Percentiles rank a stretch among this genome's conserved stretches.
Conservation (phyloP, 2,888 invertebrate genomes). For the Lampropteryx suffumata region DNA sequence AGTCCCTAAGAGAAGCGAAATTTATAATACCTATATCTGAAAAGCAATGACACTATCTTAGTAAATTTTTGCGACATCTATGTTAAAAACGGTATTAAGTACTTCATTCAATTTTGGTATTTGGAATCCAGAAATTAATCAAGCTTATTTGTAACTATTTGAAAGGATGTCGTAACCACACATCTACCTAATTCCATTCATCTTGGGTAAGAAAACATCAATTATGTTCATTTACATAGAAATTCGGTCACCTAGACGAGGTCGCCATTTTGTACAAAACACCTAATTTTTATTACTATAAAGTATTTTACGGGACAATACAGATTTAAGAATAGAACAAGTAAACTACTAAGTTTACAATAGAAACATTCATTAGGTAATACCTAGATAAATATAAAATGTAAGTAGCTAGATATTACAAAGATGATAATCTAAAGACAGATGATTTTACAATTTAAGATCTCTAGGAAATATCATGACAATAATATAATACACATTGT, state of each 20-base stretch:
- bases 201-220: slow-evolving; percentile 47
- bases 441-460: slow-evolving; percentile 54
- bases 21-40: slow-evolving; percentile 48
- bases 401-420: slow-evolving; percentile 71
- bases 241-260: slow-evolving; percentile 82
- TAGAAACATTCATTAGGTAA: slow-evolving; percentile 79
- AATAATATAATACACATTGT: slow-evolving; percentile 49
- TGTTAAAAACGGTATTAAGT: slow-evolving; percentile 42
- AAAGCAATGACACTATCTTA: slow-evolving; percentile 44
- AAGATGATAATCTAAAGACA: slow-evolving; percentile 67
- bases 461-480: slow-evolving; percentile 33
- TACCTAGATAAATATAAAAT: slow-evolving; percentile 68
- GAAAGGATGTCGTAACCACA: slow-evolving; percentile 36
- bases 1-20: slow-evolving; percentile 39
- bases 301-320: slow-evolving; percentile 69
- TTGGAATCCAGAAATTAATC: slow-evolving; percentile 1
- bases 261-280: slow-evolving; percentile 79
- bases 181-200: slow-evolving; percentile 42
- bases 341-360: slow-evolving; percentile 77
- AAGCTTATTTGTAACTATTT: neutral
- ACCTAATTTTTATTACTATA: slow-evolving; percentile 66
- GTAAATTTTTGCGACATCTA: slow-evolving; percentile 26
- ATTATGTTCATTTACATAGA: slow-evolving; percentile 58
- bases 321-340: slow-evolving; percentile 74
- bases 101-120: slow-evolving; percentile 35